These are phyloP conservation scores for Cyrtodaria siliqua DNA, from an alignment of 2,888 invertebrate species.

Conservation along the genomic window DNA sequence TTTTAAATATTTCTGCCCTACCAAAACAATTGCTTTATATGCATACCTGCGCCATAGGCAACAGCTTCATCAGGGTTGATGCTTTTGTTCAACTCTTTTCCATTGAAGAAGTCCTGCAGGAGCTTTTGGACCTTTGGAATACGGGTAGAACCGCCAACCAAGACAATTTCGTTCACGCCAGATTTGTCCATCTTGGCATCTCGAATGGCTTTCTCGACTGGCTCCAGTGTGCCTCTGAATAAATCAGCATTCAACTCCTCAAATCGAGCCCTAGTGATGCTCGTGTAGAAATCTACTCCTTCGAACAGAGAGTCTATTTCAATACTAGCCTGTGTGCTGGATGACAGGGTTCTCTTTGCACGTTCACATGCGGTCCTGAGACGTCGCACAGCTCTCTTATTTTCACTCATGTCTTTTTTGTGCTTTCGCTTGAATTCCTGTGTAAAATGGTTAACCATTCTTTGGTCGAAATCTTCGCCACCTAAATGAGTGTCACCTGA, in stretches of 20 bases:
- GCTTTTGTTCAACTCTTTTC: constrained; percentile 86
- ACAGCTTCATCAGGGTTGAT: constrained; percentile 86
- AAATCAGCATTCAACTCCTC: constrained; percentile 98
- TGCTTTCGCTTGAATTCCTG: constrained; percentile 86
- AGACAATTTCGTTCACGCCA: constrained; percentile 91
- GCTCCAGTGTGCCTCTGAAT: constrained; percentile 98
- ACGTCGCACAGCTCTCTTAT: constrained; percentile 96
- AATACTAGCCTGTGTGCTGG: constrained; percentile 86
- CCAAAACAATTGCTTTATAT: no score
- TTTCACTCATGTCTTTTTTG: constrained; percentile 87
- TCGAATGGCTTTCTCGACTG: constrained; percentile 97
- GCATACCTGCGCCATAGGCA: constrained; percentile 85
- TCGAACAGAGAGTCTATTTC: constrained; percentile 96
- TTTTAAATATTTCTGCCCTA: no score
- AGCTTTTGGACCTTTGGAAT: constrained; percentile 99
- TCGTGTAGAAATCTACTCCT: constrained; percentile 96
- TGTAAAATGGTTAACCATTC: constrained; percentile 85
- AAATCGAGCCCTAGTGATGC: constrained; percentile 96
- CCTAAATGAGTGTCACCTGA: constrained; percentile 99
- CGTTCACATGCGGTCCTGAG: no score
- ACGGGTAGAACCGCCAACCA: constrained; percentile 96
- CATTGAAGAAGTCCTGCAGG: constrained; percentile 89
- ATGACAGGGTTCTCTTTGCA: no score
- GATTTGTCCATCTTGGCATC: constrained; percentile 95
- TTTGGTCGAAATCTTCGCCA: constrained; percentile 87